Evolutionary conservation across 2,113 vertebrate species (phyloP).

Genomic region (Syngnathus floridae): DNA sequence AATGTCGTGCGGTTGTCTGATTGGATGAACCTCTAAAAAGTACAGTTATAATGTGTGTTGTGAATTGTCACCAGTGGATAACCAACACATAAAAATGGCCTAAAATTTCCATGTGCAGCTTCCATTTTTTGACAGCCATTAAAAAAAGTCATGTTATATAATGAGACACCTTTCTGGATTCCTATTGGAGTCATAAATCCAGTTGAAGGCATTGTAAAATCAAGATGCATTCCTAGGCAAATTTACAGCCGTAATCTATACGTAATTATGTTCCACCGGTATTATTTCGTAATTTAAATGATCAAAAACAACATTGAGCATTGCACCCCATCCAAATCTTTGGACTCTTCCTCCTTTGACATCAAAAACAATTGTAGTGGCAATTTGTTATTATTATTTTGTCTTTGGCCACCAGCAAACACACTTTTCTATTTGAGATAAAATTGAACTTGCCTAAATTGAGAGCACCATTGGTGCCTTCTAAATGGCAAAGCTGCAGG

Average conservation of each 20-base stretch:
- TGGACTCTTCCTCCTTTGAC: slow-evolving; percentile 18
- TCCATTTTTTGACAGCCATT: background rate
- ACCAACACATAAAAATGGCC: background rate
- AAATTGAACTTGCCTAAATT: background rate
- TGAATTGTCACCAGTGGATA: background rate
- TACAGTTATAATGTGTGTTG: background rate
- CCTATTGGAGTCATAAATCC: background rate
- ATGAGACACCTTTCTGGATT: no score
- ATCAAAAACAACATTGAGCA: slow-evolving; percentile 2
- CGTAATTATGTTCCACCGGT: background rate
- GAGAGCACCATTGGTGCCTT: slow-evolving; percentile 9
- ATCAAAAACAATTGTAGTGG: slow-evolving; percentile 13
- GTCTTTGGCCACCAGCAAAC: slow-evolving; percentile 26
- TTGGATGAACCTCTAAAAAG: background rate
- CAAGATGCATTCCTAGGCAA: background rate
- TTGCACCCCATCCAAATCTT: slow-evolving; percentile 16
- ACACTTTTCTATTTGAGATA: background rate
- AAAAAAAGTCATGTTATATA: no score
- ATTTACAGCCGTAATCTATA: background rate
- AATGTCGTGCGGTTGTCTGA: background rate
- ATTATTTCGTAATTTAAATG: background rate
- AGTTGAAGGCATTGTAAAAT: background rate
- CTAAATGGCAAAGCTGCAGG: slow-evolving; percentile 7
- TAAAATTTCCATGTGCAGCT: background rate
- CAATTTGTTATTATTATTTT: background rate